These are phyloP conservation scores for Thunnus thynnus DNA, from an alignment of 2,113 vertebrate genomes.

Conservation along the genomic window DNA sequence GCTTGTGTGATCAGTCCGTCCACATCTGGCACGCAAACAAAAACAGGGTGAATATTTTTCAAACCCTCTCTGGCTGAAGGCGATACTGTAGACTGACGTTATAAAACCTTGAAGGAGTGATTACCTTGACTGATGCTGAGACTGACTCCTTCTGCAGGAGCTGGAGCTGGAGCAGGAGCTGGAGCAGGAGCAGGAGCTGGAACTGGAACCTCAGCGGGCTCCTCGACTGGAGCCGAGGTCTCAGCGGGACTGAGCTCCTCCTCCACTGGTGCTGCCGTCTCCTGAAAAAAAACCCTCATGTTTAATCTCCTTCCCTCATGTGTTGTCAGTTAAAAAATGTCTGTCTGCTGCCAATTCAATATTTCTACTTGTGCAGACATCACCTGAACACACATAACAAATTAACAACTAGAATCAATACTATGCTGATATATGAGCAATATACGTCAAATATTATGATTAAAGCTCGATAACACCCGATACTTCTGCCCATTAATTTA, in stretches of 20 bases:
- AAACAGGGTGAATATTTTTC: neutral
- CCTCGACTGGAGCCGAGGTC: constrained; percentile 27
- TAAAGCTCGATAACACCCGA: too few species aligned
- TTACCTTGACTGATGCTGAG: constrained; percentile 91
- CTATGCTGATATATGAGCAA: too few species aligned
- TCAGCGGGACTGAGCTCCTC: constrained; percentile 54
- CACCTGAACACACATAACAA: too few species aligned
- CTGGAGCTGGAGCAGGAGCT: constrained; percentile 14
- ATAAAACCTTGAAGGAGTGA: neutral
- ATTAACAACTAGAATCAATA: too few species aligned
- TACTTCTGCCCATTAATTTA: too few species aligned
- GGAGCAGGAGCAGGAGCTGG: constrained; percentile 35
- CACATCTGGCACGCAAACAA: constrained; percentile 83
- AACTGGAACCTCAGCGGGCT: constrained; percentile 1
- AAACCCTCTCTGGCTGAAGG: neutral
- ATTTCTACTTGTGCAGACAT: too few species aligned
- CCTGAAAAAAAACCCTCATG: constrained; percentile 64
- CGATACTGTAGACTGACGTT: neutral
- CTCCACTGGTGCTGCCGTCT: constrained; percentile 26
- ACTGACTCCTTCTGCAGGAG: constrained; percentile 81
- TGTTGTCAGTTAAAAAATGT: neutral
- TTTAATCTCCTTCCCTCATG: neutral
- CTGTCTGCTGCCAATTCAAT: too few species aligned
- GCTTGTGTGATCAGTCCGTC: constrained; percentile 97
- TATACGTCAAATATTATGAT: too few species aligned